These are phyloP conservation scores for Neolamprologus modestus DNA, from an alignment of 2,113 vertebrate species.

Conservation along the genomic window DNA sequence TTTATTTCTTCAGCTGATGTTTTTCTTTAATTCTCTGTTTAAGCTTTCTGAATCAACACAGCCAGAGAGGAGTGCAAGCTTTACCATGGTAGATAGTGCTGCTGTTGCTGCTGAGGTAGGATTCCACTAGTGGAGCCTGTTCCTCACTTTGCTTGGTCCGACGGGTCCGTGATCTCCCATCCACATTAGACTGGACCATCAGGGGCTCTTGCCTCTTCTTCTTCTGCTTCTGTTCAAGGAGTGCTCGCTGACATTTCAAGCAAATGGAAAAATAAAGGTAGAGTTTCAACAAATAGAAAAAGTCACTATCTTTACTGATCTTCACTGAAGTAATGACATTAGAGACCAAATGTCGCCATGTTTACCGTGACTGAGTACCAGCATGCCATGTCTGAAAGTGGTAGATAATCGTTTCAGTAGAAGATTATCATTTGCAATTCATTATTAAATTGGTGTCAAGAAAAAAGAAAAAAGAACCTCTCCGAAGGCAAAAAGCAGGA, in stretches of 20 bases:
- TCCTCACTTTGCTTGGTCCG: constrained; percentile 90
- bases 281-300: neutral
- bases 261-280: neutral
- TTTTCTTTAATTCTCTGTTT: neutral
- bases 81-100: constrained; percentile 92
- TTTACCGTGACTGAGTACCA: neutral
- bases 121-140: constrained; percentile 93
- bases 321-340: neutral
- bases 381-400: neutral
- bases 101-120: constrained; percentile 94
- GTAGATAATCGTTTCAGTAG: neutral
- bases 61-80: neutral
- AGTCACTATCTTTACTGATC: neutral
- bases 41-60: neutral
- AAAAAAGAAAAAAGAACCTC: neutral
- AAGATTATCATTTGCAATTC: neutral
- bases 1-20: neutral
- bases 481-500: neutral
- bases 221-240: constrained; percentile 96
- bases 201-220: constrained; percentile 97
- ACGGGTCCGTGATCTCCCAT: constrained; percentile 82
- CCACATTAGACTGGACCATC: constrained; percentile 96
- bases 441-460: neutral
- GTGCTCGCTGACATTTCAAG: constrained; percentile 73
- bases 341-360: neutral